Conservation (phyloP, 2,113 vertebrate genomes). For the Mesocricetus auratus region DNA sequence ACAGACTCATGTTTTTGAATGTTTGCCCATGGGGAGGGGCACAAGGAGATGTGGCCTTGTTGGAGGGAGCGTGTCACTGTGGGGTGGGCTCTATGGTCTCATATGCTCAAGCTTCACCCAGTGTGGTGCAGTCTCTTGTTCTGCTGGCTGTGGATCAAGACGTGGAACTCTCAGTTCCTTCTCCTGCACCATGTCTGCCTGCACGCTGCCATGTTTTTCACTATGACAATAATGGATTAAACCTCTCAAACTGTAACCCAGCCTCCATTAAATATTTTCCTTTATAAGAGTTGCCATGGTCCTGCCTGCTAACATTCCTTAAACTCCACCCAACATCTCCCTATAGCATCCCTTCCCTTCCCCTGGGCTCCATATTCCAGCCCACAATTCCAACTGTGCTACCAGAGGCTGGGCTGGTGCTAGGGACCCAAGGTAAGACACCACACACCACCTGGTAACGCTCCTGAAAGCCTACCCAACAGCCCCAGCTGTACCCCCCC, state of each 20-base stretch:
- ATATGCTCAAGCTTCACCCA: neutral
- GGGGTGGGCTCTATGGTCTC: neutral
- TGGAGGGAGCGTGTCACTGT: neutral
- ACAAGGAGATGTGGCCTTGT: neutral
- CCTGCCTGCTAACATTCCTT: neutral
- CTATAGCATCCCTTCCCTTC: neutral
- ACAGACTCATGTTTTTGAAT: neutral
- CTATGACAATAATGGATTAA: neutral
- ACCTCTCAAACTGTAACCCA: neutral
- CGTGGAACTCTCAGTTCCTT: neutral
- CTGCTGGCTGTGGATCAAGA: neutral
- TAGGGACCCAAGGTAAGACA: neutral
- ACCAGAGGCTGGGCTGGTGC: neutral
- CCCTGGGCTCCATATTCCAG: neutral
- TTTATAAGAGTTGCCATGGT: neutral
- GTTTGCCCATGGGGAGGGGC: neutral
- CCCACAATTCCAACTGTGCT: neutral
- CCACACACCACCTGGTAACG: no score
- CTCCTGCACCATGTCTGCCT: neutral
- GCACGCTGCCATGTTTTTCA: neutral
- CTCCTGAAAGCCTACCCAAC: no score
- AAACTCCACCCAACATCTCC: neutral
- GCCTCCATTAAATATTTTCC: neutral
- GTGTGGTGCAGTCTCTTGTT: neutral
- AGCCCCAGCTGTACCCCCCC: no score